A percentile compares a stretch with the other conserved stretches of the same genome.
Conservation (phyloP, 92 coral and sea anemone genomes). For the Meandrina meandrites region DNA sequence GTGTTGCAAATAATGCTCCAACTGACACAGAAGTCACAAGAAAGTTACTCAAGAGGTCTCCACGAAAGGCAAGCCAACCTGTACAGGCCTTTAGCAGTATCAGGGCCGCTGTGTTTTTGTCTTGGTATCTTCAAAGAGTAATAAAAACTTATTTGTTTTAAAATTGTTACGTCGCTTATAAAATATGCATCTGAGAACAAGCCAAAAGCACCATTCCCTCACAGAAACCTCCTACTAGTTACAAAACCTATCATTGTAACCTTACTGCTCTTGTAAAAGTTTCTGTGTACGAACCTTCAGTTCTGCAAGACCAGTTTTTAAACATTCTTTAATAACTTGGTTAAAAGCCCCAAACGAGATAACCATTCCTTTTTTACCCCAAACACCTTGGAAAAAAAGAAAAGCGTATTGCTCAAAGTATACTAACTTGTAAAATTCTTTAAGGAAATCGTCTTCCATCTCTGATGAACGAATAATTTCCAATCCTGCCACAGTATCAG, state of each 20-base stretch:
- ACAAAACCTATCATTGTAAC: too few species aligned
- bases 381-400: too few species aligned
- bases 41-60: slow-evolving; percentile 15
- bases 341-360: too few species aligned
- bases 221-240: too few species aligned
- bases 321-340: too few species aligned
- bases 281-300: too few species aligned
- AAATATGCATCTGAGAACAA: too few species aligned
- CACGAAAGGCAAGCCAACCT: slow-evolving; percentile 22
- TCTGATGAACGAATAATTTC: slow-evolving; percentile 24
- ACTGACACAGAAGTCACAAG: slow-evolving; percentile 27
- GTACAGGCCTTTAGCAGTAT: slow-evolving; percentile 3
- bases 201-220: too few species aligned
- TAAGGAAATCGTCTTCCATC: slow-evolving; percentile 9
- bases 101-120: slow-evolving; percentile 26
- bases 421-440: slow-evolving; percentile 5
- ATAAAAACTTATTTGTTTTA: not conserved
- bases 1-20: slow-evolving; percentile 36
- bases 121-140: slow-evolving; percentile 22
- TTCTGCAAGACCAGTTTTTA: too few species aligned
- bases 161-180: too few species aligned
- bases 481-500: slow-evolving; percentile 28
- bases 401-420: not conserved
- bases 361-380: too few species aligned
- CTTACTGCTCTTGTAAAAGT: too few species aligned